Evolutionary conservation across 2,797 vertebrate genomes (phyloP), one percentile per base, ranked within the genome.

Genomic region (Halcyon badia): DNA sequence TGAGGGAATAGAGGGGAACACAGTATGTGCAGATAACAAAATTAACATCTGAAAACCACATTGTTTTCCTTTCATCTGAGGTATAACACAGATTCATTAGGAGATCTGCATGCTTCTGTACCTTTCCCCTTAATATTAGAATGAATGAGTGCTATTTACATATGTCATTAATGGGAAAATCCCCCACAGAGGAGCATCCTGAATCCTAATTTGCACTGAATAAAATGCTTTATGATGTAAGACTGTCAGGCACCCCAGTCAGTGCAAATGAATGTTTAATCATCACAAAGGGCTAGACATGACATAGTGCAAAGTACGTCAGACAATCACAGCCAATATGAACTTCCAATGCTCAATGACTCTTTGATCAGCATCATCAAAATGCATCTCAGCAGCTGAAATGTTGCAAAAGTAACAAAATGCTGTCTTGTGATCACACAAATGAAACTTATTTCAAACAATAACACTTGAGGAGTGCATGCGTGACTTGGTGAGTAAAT

Each of bases 151-250:
- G 82, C 76, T 96, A 96, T 96, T 97, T 97, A 94, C 94, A 97
- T 96, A 96, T 94, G 93, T 96, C 96, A 96, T 96, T 96, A 96
- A 94, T 78, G 92, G 93, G 93, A 97, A 97, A 97, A 97, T 96
- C 96, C 95, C 94, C 94, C 82, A 91, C 95, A 96, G 95, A 96
- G 95, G 72, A 93, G 82, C 10, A 0, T 44, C 85, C 90, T 89
- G 96, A 96, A 94, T 96, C 87, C 95, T 97, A 95, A 97, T 96
- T 94, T 97, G 90, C 89, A 75, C 78, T 87, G 93, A 96, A 96
- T 94, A 95, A 96, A 96, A 91, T 83, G 68, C 69, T 93, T 96
- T 93, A 94, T 95, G 96, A 97, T 96, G 95, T 96, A 96, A 95
- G 93, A 95, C 75, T 94, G 92, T 93, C 93, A 93, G 90, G 75